These are phyloP conservation scores for Hirtodrosophila trivittata DNA, from an alignment of 2,888 invertebrate species.

Conservation along the genomic window DNA sequence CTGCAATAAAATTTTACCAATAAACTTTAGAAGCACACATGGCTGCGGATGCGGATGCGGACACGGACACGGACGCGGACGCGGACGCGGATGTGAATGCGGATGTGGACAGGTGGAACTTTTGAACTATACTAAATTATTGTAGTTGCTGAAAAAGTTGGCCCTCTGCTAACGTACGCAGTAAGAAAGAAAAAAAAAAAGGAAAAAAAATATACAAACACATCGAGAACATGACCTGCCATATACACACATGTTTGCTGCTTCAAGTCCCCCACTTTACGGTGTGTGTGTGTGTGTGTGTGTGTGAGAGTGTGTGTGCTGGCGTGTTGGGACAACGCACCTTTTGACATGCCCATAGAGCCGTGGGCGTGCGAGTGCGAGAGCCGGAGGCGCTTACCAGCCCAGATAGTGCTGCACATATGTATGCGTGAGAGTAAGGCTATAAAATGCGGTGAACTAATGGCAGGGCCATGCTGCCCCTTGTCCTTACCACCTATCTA, in stretches of 20 bases:
- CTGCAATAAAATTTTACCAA: slow-evolving; percentile 78
- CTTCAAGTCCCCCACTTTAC: background rate
- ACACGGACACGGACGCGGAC: no score
- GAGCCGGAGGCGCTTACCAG: slow-evolving; percentile 18
- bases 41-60: slow-evolving; percentile 20
- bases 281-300: no score
- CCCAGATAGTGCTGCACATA: slow-evolving; percentile 50
- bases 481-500: no score
- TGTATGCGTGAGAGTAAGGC: slow-evolving; percentile 31
- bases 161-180: slow-evolving; percentile 25
- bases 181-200: background rate
- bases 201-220: slow-evolving; percentile 10
- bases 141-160: slow-evolving; percentile 73
- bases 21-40: slow-evolving; percentile 67
- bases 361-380: slow-evolving; percentile 9
- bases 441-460: slow-evolving; percentile 67
- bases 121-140: slow-evolving; percentile 77
- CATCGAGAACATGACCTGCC: slow-evolving; percentile 25
- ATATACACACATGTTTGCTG: slow-evolving; percentile 25
- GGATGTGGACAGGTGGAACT: slow-evolving; percentile 75
- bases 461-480: slow-evolving; percentile 24
- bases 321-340: slow-evolving; percentile 42
- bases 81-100: no score
- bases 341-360: slow-evolving; percentile 60
- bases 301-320: slow-evolving; percentile 8